A percentile compares a stretch with the other conserved stretches of the same genome.
phyloP scores from a whole-genome alignment of 2,888 invertebrate species.

The Eueremaeus valkanovi region DNA sequence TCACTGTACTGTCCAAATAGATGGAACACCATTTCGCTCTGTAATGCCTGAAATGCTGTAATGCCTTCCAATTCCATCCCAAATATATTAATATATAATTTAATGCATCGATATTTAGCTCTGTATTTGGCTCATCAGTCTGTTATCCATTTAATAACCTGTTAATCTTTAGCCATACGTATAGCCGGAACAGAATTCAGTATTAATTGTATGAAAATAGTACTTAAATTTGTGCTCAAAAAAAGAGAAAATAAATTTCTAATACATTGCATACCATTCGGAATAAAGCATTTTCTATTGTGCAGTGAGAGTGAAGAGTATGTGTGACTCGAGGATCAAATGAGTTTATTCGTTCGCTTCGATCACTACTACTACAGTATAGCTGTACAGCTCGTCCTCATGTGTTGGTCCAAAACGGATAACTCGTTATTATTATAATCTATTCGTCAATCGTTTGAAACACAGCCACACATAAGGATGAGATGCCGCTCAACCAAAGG shows the following conservation, averaged over 20 bases:
- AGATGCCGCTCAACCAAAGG: neutral
- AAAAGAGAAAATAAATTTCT: neutral
- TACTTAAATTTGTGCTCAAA: slow-evolving; percentile 4
- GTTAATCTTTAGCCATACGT: slow-evolving; percentile 16
- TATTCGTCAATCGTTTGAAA: neutral
- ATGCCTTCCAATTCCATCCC: slow-evolving; percentile 33
- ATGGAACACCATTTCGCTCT: slow-evolving; percentile 37
- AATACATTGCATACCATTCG: neutral
- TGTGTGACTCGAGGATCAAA: neutral
- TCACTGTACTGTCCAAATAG: slow-evolving; percentile 26
- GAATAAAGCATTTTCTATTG: neutral
- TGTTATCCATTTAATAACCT: slow-evolving; percentile 15
- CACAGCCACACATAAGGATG: neutral
- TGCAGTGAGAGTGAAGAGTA: neutral
- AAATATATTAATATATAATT: neutral
- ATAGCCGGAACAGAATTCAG: too few species aligned
- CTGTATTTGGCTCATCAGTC: neutral
- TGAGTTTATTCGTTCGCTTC: slow-evolving; percentile 11
- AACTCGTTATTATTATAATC: slow-evolving; percentile 2
- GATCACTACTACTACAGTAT: neutral
- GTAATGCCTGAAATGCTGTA: too few species aligned
- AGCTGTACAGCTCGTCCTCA: too few species aligned
- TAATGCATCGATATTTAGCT: slow-evolving; percentile 12
- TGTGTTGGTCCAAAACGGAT: slow-evolving; percentile 17
- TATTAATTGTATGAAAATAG: too few species aligned